Base-by-base conservation (phyloP, 2,113 vertebrate genomes). In the Glareola pratincola region DNA sequence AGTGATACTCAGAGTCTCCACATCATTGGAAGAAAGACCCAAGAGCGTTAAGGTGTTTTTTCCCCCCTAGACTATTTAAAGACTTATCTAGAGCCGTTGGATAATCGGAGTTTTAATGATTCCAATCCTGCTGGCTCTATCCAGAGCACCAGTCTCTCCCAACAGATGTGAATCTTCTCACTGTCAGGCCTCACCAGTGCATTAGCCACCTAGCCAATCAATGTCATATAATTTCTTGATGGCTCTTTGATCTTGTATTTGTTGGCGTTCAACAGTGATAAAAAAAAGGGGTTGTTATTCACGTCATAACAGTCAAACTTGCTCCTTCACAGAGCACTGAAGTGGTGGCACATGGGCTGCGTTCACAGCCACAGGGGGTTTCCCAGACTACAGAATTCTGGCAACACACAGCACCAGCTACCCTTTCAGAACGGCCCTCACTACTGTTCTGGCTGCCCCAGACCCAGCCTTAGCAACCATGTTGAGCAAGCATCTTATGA, bases 331-430 rank as follows among this genome's bases (percentile, higher is more conserved):
- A 41, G 24, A 77, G 36, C 23, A 5, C 10, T 36, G 51, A 8
- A 29, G 39, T 14, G 22, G 34, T 43, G 36, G 63, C 30, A 45
- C 50, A 14, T 0, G 0, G 30, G 14, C 39, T 76, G 20, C 3
- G 1, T 63, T 43, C 47, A 30, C n/a, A 87, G 69, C 10, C 78
- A n/a, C 29, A 34, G 53, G 8, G 16, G n/a, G n/a, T n/a, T 77
- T 59, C 73, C 36, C 67, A 80, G 67, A 20, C 39, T 27, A 27
- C 12, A 69, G 36, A 51, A 56, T 4, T 20, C 67, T 56, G 43
- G 43, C 50, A 48, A 20, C 0, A 1, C 1, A 5, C 27, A 60
- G 32, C 19, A 36, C 9, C 0, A 4, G 16, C 39, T 27, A 1
- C 39, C 21, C 34, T 26, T 62, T 39, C 47, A 57, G 45, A 74